phyloP scores from a whole-genome alignment of 23 tunicate genomes.

The Clavelina lepadiformis region DNA sequence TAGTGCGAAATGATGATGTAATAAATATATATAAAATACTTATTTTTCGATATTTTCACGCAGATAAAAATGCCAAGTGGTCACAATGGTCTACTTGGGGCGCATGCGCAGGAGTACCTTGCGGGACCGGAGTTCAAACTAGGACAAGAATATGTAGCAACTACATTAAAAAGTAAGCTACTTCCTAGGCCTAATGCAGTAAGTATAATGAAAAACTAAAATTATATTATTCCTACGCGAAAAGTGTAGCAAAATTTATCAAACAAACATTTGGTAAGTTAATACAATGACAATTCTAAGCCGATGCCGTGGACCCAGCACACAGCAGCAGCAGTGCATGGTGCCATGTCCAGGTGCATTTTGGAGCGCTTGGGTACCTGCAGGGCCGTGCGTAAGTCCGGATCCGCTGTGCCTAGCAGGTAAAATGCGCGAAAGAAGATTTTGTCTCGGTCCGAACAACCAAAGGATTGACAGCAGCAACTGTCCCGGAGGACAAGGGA shows the following conservation, averaged over 20 bases:
- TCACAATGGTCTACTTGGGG: conserved; percentile 1
- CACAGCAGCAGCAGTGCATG: too few species aligned
- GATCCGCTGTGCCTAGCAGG: not conserved
- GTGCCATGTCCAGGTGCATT: not conserved
- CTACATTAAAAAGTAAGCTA: not conserved
- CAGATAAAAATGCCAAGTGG: not conserved
- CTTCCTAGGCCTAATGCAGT: too few species aligned
- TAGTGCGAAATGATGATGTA: too few species aligned
- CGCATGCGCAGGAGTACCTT: not conserved
- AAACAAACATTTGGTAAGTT: too few species aligned
- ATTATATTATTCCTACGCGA: too few species aligned
- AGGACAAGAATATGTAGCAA: not conserved
- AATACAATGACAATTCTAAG: too few species aligned
- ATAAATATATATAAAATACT: too few species aligned
- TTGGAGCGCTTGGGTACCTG: not conserved
- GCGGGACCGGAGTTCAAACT: conserved; percentile 1
- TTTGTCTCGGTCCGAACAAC: not conserved
- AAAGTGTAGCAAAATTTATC: too few species aligned
- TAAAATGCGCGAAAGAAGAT: not conserved
- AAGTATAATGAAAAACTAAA: too few species aligned
- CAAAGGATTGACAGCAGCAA: not conserved
- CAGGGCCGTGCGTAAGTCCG: not conserved
- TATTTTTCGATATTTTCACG: too few species aligned
- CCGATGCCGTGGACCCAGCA: too few species aligned
- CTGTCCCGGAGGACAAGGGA: not conserved